A percentile compares a stretch with the other conserved stretches of the same genome.
Conservation (phyloP, 2,113 vertebrate genomes). For the Silurus meridionalis region DNA sequence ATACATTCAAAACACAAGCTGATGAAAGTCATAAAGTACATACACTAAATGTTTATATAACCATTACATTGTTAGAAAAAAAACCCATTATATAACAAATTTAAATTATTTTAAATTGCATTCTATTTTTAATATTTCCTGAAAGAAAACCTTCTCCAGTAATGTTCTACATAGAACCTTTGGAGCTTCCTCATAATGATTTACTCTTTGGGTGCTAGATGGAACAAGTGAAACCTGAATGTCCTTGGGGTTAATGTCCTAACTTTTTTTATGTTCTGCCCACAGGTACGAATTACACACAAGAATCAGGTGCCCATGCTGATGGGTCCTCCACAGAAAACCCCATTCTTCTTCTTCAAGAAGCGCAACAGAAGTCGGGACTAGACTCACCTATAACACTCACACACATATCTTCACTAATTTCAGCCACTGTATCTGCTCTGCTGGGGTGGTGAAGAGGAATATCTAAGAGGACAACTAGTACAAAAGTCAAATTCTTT, state of each 20-base stretch:
- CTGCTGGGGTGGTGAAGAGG: constrained; percentile 29
- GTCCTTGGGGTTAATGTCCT: not conserved
- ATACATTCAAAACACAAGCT: not conserved
- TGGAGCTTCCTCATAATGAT: not conserved
- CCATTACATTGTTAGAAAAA: not conserved
- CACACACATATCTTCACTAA: constrained; percentile 45
- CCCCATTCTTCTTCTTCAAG: constrained; percentile 89
- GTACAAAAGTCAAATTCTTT: constrained; percentile 5
- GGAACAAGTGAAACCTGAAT: not conserved
- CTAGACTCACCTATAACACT: constrained; percentile 61
- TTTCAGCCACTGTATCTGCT: constrained; percentile 47
- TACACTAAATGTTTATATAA: not conserved
- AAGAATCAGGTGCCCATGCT: constrained; percentile 97
- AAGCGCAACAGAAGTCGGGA: constrained; percentile 82
- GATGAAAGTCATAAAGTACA: not conserved
- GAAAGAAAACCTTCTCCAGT: not conserved
- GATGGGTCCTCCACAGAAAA: constrained; percentile 88
- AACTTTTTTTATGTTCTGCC: constrained; percentile 42
- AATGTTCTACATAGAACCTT: not conserved
- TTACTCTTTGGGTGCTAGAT: not conserved
- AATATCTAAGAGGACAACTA: constrained; percentile 17
- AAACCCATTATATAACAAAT: not conserved
- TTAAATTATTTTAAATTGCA: not conserved
- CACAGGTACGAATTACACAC: constrained; percentile 88
- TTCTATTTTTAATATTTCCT: not conserved